phyloP scores from a whole-genome alignment of 2,113 vertebrate genomes.

The Antidorcas marsupialis region DNA sequence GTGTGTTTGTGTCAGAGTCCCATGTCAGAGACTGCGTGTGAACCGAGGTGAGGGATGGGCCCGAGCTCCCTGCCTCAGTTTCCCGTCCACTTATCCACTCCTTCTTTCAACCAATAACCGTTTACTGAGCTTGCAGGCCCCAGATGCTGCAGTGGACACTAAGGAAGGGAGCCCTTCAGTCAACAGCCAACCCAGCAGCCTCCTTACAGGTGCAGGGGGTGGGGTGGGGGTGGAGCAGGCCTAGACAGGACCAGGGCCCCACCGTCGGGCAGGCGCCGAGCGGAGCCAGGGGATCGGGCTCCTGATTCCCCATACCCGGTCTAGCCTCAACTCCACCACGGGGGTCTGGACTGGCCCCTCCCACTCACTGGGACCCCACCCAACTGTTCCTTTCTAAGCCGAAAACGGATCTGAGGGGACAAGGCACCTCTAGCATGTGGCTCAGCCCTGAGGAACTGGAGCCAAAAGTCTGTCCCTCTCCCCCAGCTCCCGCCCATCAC shows the following conservation, averaged over 20 bases:
- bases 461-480: background rate
- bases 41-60: rapidly evolving
- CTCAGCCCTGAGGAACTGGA: background rate
- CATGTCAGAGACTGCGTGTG: background rate
- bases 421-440: background rate
- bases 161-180: background rate
- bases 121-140: background rate
- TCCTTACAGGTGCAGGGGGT: background rate
- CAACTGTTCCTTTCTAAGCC: background rate
- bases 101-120: background rate
- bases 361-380: background rate
- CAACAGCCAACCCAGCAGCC: background rate
- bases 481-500: background rate
- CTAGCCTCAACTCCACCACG: background rate
- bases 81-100: background rate
- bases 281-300: background rate
- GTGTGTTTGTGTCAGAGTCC: background rate
- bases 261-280: background rate
- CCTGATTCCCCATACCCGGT: background rate
- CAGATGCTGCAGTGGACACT: background rate
- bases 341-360: background rate
- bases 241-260: background rate
- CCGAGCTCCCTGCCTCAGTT: background rate
- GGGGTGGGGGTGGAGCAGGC: background rate
- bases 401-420: background rate